Conservation (phyloP, 1,140 invertebrate genomes). For the Harpegnathos saltator region DNA sequence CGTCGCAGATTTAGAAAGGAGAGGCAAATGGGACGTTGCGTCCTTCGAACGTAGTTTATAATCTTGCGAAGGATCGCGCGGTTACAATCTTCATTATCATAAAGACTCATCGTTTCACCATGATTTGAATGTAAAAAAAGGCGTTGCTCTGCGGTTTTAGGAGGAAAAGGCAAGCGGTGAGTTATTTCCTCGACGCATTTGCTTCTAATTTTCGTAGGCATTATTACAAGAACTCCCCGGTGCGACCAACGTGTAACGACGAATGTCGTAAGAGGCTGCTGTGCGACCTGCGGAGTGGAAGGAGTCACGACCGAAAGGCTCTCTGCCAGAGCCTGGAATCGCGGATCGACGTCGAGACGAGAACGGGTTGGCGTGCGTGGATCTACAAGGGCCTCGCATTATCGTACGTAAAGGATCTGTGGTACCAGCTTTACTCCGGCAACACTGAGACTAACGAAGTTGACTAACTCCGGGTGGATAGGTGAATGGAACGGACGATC, state of each 20-base stretch:
- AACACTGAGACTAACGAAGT: constrained; percentile 66
- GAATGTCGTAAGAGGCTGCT: constrained; percentile 94
- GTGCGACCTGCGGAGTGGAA: constrained; percentile 93
- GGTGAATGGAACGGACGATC: too few relatives aligned
- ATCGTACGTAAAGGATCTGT: constrained; percentile 90
- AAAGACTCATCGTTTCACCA: too few relatives aligned
- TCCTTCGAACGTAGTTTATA: too few relatives aligned
- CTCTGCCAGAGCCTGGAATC: constrained; percentile 93
- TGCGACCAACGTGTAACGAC: constrained; percentile 91
- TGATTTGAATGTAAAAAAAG: too few relatives aligned
- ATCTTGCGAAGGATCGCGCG: too few relatives aligned
- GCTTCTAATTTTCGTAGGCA: constrained; percentile 86
- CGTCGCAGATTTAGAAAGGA: too few relatives aligned
- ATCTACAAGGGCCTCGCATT: constrained; percentile 93
- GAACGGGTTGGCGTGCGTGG: constrained; percentile 93
- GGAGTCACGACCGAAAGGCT: constrained; percentile 93
- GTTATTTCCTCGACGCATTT: not conserved
- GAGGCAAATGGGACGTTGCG: too few relatives aligned
- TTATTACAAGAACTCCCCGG: constrained; percentile 95
- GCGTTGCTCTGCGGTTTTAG: too few relatives aligned
- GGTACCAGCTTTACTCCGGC: constrained; percentile 73
- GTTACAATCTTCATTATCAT: too few relatives aligned
- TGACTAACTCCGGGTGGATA: constrained; percentile 19
- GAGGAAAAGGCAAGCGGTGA: too few relatives aligned
- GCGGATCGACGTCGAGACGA: constrained; percentile 90